phyloP scores from a whole-genome alignment of 1,140 invertebrate species.

The Hesperophylax magnus region DNA sequence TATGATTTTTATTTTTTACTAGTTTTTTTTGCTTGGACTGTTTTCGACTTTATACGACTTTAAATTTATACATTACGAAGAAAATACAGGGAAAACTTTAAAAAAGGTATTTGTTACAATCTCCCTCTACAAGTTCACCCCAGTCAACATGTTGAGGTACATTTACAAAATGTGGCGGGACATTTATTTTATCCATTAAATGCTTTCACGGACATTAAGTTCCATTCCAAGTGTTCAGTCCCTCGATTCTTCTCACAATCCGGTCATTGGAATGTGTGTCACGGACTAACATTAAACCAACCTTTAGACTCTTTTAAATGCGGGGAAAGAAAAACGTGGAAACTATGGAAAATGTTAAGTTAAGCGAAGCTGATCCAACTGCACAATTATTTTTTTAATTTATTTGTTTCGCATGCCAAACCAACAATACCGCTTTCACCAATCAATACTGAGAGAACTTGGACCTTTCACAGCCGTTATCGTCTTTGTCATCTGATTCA shows the following conservation, averaged over 20 bases:
- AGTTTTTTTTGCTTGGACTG: no score
- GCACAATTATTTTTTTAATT: neutral
- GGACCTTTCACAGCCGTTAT: no score
- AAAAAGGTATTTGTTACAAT: neutral
- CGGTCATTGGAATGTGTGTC: constrained; percentile 56
- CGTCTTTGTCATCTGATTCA: no score
- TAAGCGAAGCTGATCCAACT: neutral
- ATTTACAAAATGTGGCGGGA: constrained; percentile 45
- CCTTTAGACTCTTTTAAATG: constrained; percentile 41
- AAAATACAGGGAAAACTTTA: neutral
- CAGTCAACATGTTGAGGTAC: neutral
- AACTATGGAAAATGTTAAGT: neutral
- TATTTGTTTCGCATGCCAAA: neutral
- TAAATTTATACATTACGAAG: no score
- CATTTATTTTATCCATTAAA: constrained; percentile 57
- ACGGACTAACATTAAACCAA: constrained; percentile 56
- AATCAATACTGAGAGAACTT: no score
- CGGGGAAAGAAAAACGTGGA: constrained; percentile 7
- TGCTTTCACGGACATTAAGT: constrained; percentile 54
- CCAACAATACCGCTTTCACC: no score
- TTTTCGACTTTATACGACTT: no score
- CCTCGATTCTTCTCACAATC: constrained; percentile 33
- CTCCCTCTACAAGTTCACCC: neutral
- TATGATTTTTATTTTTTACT: no score
- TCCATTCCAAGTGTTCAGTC: constrained; percentile 35